Conservation (phyloP, 2,113 vertebrate genomes). For the Mandrillus leucophaeus region DNA sequence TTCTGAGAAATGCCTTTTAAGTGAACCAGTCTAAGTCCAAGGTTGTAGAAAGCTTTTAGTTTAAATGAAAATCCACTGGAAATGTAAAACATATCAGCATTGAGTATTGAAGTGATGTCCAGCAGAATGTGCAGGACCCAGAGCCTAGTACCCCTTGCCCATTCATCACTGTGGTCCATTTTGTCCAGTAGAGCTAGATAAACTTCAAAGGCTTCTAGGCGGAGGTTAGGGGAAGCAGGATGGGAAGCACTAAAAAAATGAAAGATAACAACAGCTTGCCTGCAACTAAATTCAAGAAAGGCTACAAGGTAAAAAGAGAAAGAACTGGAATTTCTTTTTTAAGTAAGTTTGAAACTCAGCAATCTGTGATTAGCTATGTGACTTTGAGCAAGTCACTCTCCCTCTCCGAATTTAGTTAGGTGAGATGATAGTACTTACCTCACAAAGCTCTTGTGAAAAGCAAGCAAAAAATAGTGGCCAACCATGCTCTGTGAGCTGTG, state of each 20-base stretch:
- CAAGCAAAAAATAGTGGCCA: neutral
- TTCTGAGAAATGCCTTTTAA: constrained; percentile 73
- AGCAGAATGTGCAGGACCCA: neutral
- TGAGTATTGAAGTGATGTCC: neutral
- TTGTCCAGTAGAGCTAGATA: neutral
- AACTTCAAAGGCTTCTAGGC: neutral
- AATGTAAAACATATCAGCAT: neutral
- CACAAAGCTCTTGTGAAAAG: neutral
- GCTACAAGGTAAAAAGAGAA: neutral
- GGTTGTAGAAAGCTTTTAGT: constrained; percentile 65
- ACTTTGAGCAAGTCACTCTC: neutral
- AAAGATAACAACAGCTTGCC: neutral
- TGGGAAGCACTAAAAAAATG: neutral
- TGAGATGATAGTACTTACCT: neutral
- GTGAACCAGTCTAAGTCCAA: constrained; percentile 53
- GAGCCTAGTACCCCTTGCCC: neutral
- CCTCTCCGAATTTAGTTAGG: neutral
- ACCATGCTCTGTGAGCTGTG: neutral
- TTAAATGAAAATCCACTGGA: constrained; percentile 38
- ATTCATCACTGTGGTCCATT: neutral
- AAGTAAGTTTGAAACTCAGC: neutral
- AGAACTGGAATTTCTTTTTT: neutral
- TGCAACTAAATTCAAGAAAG: neutral
- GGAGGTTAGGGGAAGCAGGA: neutral
- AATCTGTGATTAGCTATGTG: neutral